Conservation (phyloP, 2,113 vertebrate genomes). For the Indicator indicator region DNA sequence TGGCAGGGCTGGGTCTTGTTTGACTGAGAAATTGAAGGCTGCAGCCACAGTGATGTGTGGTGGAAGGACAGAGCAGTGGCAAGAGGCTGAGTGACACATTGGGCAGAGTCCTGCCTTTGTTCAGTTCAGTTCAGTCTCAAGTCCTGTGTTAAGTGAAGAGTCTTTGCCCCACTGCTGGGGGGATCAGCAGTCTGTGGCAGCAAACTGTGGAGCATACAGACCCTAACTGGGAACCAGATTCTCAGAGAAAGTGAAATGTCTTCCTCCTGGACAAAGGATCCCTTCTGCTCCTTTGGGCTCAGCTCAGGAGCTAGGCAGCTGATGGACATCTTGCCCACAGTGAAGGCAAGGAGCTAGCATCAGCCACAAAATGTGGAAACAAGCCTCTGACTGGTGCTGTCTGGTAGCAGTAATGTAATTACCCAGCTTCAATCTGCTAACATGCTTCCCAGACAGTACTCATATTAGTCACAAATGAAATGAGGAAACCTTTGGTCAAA, state of each 20-base stretch:
- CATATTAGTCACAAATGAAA: background rate
- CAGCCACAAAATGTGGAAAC: background rate
- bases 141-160: conserved; percentile 16
- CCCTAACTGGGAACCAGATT: conserved; percentile 2
- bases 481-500: background rate
- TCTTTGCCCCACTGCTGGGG: conserved; percentile 2
- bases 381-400: background rate
- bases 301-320: background rate
- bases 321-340: background rate
- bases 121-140: conserved; percentile 2
- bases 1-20: conserved; percentile 23
- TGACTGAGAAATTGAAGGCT: conserved; percentile 50
- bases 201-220: conserved; percentile 9
- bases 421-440: background rate
- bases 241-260: conserved; percentile 31
- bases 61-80: background rate
- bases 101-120: conserved; percentile 40
- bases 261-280: background rate
- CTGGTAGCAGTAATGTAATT: background rate
- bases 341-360: conserved; percentile 22
- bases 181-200: conserved; percentile 9
- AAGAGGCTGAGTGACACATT: background rate
- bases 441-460: background rate
- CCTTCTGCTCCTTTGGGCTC: background rate
- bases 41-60: background rate